These are phyloP conservation scores for Cranoglanis bouderius DNA, from an alignment of 2,113 vertebrate species.

Conservation along the genomic window DNA sequence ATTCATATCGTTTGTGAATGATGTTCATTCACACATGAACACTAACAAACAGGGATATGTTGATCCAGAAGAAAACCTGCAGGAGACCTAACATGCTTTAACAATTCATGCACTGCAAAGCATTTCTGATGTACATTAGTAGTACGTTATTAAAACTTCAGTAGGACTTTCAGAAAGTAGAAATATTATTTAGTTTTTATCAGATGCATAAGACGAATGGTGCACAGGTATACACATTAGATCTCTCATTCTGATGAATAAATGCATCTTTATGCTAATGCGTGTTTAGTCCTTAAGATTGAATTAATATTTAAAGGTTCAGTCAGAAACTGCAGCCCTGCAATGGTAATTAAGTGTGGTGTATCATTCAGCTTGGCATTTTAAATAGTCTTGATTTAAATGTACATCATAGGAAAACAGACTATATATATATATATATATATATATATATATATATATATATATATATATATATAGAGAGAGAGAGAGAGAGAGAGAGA, in stretches of 20 bases:
- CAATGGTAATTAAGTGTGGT: not conserved
- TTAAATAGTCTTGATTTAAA: not conserved
- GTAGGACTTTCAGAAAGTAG: conserved; percentile 3
- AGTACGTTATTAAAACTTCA: conserved; percentile 39
- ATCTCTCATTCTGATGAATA: not conserved
- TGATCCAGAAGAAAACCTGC: not conserved
- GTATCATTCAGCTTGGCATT: not conserved
- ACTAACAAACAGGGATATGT: not conserved
- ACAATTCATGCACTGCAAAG: not conserved
- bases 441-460: no score
- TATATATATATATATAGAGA: no score
- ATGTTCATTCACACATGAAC: not conserved
- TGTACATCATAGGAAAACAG: not conserved
- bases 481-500: no score
- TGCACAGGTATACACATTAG: not conserved
- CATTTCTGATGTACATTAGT: conserved; percentile 14
- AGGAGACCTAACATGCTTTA: not conserved
- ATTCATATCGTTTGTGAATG: not conserved
- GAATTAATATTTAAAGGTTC: not conserved
- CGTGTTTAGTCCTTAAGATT: not conserved
- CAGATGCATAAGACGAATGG: not conserved
- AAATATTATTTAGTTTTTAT: not conserved
- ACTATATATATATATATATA: no score
- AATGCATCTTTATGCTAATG: not conserved
- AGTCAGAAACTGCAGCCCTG: not conserved